Base-by-base conservation (phyloP, 2,888 invertebrate genomes). In the Rhingia rostrata region DNA sequence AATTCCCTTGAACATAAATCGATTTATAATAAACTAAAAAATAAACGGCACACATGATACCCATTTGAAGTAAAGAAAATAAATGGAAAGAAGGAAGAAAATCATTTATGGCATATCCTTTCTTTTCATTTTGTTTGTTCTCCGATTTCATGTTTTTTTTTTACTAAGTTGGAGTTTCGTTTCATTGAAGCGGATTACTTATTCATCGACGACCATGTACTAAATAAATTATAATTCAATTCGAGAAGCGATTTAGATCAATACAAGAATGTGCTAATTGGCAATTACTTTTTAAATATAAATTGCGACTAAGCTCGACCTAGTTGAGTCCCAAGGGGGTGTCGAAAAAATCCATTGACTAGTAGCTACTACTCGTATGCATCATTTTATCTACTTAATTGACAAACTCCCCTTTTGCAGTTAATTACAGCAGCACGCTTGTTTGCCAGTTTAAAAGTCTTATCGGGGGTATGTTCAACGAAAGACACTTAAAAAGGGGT, bases 331-430 rank as follows among this genome's bases (percentile, higher is more conserved):
- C 51, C 22, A 14, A 37, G 37, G 7, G 9, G 7, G 32, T 6
- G 7, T n/a, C 4, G 37, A n/a, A 35, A 39, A 49, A 30, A 61
- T 61, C 12, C 45, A 78, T 64, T 53, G 9, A 39, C 39, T 4
- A 14, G 3, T 54, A 51, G 43, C 12, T 63, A 37, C 12, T 56
- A 47, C 9, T 49, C 49, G 30, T 32, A 30, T 77, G 45, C 77
- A 77, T 82, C 49, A 60, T 60, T 77, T 66, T 78, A 78, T 78
- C 66, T 78, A 54, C 54, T 64, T 64, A 77, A 58, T 70, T 82
- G 54, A 78, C 58, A 41, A 54, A 47, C 41, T 66, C 37, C 54
- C 66, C 53, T 58, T 63, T 22, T 37, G 32, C 49, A 66, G 66
- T 66, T 72, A 70, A 72, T 82, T 82, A 78, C 64, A 41, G 32